Base-by-base conservation (phyloP, 2,113 vertebrate genomes). In the Pionites leucogaster region DNA sequence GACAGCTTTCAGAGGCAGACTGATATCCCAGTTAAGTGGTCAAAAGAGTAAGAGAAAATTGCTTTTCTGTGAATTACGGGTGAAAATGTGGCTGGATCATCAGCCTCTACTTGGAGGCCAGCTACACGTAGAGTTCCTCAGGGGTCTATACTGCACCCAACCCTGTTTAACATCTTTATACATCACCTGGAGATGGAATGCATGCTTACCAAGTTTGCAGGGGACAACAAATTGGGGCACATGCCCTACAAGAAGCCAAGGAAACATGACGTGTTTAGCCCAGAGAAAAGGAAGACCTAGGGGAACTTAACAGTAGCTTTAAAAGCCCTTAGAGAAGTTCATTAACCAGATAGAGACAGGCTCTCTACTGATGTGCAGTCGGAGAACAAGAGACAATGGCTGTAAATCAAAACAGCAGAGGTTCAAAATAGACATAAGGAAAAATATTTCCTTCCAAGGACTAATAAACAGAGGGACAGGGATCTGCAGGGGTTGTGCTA, bases 121-220 rank as follows among this genome's bases (percentile, higher is more conserved):
- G 7, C 8, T 50, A 62, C 17, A 57, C 0, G 0, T 0, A 59
- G 13, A 60, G 44, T 6, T 89, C 46, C 37, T 59, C 37, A 29
- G 25, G 16, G 19, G 13, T 52, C 74, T 68, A 2, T 10, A 35
- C n/a, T 1, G 0, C 41, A 50, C 35, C 28, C 46, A 28, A 10
- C 20, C 11, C 55, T 27, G 11, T 33, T 67, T 35, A 72, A 29
- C 22, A 22, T 16, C 81, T 72, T 68, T 15, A 50, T 12, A 37
- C 46, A 11, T 22, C 70, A 42, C 12, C 31, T 6, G 23, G 33
- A 68, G 60, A 37, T 25, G 31, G 35, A 78, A 5, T 10, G 17
- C 10, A 6, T 1, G 25, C 46, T 55, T 17, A 63, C 37, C 27
- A 31, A 41, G 12, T 59, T 27, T 31, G 27, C 12, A 81, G 20